These are phyloP conservation scores for Ormyrus thymus DNA, from an alignment of 2,888 invertebrate genomes.

Conservation along the genomic window DNA sequence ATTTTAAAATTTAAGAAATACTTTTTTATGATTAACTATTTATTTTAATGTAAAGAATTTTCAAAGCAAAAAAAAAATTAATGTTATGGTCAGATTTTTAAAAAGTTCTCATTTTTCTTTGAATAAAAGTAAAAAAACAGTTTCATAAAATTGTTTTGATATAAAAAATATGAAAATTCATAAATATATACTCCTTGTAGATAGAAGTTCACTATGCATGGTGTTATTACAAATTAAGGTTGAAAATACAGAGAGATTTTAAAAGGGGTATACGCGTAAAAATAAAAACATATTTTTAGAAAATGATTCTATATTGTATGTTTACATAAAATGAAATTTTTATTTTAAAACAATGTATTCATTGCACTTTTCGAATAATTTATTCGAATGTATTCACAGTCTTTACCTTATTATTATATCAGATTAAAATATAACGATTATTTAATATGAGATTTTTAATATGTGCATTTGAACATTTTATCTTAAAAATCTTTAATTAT, in stretches of 20 bases:
- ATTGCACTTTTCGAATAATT: constrained; percentile 38
- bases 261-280: not conserved
- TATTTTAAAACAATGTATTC: constrained; percentile 41
- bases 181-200: not conserved
- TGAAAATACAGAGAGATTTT: not conserved
- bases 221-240: not conserved
- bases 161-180: too few species aligned
- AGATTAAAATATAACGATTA: constrained; percentile 29
- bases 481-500: constrained; percentile 13
- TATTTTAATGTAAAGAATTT: too few species aligned
- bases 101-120: too few species aligned
- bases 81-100: too few species aligned
- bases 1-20: too few species aligned
- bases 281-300: constrained; percentile 11
- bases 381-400: constrained; percentile 30
- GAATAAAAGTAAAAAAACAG: too few species aligned
- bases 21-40: too few species aligned
- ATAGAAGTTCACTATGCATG: not conserved
- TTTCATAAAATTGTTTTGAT: too few species aligned
- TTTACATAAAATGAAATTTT: constrained; percentile 45
- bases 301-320: constrained; percentile 28
- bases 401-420: not conserved
- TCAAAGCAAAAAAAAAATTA: too few species aligned
- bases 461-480: constrained; percentile 40
- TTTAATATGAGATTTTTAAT: constrained; percentile 1